phyloP scores from a whole-genome alignment of 37 sponge, comb jelly and placozoan genomes.

The Halisarca cf. caerulea region DNA sequence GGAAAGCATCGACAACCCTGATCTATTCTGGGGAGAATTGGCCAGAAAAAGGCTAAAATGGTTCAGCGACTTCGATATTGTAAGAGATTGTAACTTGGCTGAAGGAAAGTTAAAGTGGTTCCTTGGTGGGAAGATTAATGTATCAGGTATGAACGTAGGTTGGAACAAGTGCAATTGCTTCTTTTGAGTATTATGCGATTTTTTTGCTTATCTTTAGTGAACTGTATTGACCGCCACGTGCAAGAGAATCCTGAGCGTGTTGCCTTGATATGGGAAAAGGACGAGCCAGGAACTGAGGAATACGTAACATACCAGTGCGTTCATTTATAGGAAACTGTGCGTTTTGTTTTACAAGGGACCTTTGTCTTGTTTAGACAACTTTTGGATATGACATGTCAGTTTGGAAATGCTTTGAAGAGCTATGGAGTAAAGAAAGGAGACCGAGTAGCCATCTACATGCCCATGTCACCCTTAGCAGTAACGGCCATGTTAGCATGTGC shows the following conservation, averaged over 20 bases:
- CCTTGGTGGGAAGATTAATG: slow-evolving; percentile 80
- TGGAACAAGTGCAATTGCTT: slow-evolving; percentile 12
- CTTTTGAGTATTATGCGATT: background rate
- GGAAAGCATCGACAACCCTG: slow-evolving; percentile 79
- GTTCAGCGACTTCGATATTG: slow-evolving; percentile 76
- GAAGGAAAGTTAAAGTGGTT: slow-evolving; percentile 84
- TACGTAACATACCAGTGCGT: slow-evolving; percentile 72
- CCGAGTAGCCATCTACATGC: slow-evolving; percentile 91
- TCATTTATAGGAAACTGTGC: background rate
- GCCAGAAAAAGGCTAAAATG: slow-evolving; percentile 75
- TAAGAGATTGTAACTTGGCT: slow-evolving; percentile 76
- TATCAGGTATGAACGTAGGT: slow-evolving; percentile 91
- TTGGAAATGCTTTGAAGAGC: slow-evolving; percentile 84
- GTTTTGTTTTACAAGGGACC: too few species aligned
- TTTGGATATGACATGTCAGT: slow-evolving; percentile 81
- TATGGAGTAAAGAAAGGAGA: slow-evolving; percentile 93
- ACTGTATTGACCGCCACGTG: slow-evolving; percentile 81
- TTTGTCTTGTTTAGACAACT: slow-evolving; percentile 62
- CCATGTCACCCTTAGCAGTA: slow-evolving; percentile 77
- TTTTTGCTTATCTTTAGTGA: slow-evolving; percentile 45
- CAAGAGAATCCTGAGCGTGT: slow-evolving; percentile 49
- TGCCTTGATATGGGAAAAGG: slow-evolving; percentile 91
- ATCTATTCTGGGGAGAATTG: slow-evolving; percentile 87
- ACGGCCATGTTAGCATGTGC: slow-evolving; percentile 95
- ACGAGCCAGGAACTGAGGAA: slow-evolving; percentile 73